Evolutionary conservation across 2,113 vertebrate species (phyloP).

Genomic region (Catharus minimus): DNA sequence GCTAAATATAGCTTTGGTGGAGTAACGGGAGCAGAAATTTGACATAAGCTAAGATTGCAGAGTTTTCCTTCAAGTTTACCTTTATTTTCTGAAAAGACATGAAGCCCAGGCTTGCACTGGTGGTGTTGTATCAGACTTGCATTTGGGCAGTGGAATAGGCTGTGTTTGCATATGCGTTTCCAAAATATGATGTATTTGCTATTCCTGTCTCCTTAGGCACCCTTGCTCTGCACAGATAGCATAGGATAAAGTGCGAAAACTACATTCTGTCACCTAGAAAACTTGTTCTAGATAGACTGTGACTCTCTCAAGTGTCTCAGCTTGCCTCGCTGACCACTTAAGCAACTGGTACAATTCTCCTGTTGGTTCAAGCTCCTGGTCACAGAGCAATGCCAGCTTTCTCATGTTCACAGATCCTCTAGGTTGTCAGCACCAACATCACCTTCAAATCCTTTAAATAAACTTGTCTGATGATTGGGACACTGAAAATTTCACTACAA

Average conservation of each 20-base stretch:
- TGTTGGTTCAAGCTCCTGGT: not conserved
- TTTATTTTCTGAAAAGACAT: not conserved
- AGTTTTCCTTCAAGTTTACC: not conserved
- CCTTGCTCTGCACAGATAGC: not conserved
- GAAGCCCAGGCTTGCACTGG: not conserved
- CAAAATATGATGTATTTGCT: not conserved
- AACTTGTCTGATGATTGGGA: not conserved
- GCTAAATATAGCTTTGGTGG: not conserved
- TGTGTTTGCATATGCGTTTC: fast-evolving
- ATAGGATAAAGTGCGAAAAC: not conserved
- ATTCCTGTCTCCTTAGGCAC: not conserved
- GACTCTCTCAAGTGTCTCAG: not conserved
- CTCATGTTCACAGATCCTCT: not conserved
- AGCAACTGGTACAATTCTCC: not conserved
- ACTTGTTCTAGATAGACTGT: not conserved
- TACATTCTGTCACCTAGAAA: not conserved
- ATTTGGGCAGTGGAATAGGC: not conserved
- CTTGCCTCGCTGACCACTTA: not conserved
- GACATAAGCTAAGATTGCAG: not conserved
- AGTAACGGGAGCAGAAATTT: not conserved
- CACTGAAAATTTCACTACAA: not conserved
- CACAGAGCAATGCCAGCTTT: not conserved
- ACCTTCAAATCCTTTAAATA: not conserved
- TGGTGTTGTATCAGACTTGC: not conserved
- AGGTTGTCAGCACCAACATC: not conserved